These are phyloP conservation scores for Leptopilina clavipes DNA, from an alignment of 1,140 invertebrate species.

Conservation along the genomic window DNA sequence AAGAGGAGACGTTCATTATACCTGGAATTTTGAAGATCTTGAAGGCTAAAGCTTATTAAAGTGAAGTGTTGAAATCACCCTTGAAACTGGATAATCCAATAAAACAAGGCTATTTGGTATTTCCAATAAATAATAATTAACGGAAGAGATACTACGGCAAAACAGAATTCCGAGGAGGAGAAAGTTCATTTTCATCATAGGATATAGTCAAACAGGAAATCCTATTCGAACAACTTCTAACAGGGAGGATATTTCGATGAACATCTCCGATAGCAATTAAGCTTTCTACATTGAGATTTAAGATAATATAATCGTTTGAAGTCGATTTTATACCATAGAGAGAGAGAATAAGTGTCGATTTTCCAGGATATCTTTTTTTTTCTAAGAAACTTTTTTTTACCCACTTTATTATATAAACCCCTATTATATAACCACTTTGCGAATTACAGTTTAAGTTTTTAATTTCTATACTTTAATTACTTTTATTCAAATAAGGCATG, in stretches of 20 bases:
- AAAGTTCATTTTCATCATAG: constrained; percentile 20
- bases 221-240: constrained; percentile 8
- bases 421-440: too few species aligned
- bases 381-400: neutral
- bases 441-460: too few species aligned
- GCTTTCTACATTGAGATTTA: constrained; percentile 16
- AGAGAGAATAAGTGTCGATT: neutral
- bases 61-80: neutral
- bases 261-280: constrained; percentile 14
- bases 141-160: neutral
- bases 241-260: neutral
- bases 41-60: neutral
- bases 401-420: too few species aligned
- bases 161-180: constrained; percentile 8
- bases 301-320: constrained; percentile 10
- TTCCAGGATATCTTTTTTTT: neutral
- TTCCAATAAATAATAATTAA: constrained; percentile 33
- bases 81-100: neutral
- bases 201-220: constrained; percentile 10
- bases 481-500: too few species aligned
- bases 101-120: constrained; percentile 22
- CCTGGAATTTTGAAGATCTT: neutral
- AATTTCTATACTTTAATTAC: too few species aligned
- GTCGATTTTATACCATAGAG: neutral
- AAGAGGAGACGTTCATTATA: neutral